Evolutionary conservation across 2,113 vertebrate genomes (phyloP).

Genomic region (Macaca mulatta): DNA sequence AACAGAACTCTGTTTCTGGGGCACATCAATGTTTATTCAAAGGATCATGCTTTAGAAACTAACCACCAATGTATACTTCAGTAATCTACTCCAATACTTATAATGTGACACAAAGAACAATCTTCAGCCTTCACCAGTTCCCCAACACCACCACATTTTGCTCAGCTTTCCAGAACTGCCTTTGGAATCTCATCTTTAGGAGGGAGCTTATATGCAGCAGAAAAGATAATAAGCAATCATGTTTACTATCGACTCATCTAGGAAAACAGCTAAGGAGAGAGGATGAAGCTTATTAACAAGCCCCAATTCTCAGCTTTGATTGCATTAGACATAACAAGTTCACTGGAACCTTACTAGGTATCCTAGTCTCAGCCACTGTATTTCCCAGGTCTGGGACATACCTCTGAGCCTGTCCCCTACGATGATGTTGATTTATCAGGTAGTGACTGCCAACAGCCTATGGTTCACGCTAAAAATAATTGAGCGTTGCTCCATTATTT

Average conservation of each 20-base stretch:
- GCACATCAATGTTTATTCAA: neutral
- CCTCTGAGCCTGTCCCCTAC: neutral
- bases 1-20: neutral
- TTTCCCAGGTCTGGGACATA: neutral
- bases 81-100: neutral
- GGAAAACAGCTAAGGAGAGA: neutral
- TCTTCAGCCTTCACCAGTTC: neutral
- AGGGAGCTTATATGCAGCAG: neutral
- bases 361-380: accelerated
- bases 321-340: neutral
- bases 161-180: neutral
- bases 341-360: accelerated
- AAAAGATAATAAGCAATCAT: neutral
- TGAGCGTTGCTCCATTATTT: neutral
- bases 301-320: neutral
- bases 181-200: neutral
- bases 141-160: neutral
- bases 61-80: neutral
- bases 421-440: neutral
- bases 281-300: neutral
- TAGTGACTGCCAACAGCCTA: neutral
- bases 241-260: neutral
- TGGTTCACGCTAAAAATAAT: neutral
- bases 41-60: neutral
- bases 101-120: neutral